phyloP scores from a whole-genome alignment of 2,888 invertebrate genomes.

The Ceratothoa steindachneri region DNA sequence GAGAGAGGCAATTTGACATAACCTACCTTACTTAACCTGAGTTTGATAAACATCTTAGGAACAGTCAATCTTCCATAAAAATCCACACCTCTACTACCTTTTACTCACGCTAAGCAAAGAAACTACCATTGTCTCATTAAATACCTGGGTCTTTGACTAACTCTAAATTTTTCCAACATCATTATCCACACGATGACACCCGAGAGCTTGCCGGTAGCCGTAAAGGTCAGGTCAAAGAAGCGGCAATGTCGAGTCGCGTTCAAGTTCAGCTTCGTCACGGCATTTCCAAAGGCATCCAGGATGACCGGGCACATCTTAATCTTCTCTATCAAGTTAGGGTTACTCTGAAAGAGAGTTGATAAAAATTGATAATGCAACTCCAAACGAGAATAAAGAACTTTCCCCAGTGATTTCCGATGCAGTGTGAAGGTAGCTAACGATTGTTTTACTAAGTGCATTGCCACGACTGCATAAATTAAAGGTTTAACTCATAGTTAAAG shows the following conservation, averaged over 20 bases:
- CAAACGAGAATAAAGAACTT: not conserved
- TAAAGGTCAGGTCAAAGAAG: constrained; percentile 76
- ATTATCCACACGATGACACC: constrained; percentile 82
- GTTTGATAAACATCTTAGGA: no score
- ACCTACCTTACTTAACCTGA: no score
- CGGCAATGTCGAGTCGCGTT: constrained; percentile 80
- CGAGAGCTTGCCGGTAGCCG: constrained; percentile 78
- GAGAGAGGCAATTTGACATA: no score
- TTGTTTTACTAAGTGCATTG: no score
- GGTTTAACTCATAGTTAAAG: no score
- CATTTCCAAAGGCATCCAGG: constrained; percentile 74
- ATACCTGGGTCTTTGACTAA: constrained; percentile 57
- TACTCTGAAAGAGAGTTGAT: constrained; percentile 30
- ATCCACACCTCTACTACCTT: not conserved
- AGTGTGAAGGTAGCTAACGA: no score
- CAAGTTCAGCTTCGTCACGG: constrained; percentile 76
- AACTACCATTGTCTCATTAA: no score
- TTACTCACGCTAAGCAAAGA: not conserved
- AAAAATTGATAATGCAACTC: no score
- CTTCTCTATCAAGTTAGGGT: constrained; percentile 53
- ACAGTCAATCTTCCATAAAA: no score
- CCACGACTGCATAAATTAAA: no score
- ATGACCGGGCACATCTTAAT: constrained; percentile 66
- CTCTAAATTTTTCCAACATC: constrained; percentile 82
- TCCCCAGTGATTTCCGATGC: no score